Percentiles rank a stretch among this genome's conserved stretches.
Evolutionary conservation across 2,113 vertebrate genomes (phyloP).

Genomic region (Phaetusa simplex): DNA sequence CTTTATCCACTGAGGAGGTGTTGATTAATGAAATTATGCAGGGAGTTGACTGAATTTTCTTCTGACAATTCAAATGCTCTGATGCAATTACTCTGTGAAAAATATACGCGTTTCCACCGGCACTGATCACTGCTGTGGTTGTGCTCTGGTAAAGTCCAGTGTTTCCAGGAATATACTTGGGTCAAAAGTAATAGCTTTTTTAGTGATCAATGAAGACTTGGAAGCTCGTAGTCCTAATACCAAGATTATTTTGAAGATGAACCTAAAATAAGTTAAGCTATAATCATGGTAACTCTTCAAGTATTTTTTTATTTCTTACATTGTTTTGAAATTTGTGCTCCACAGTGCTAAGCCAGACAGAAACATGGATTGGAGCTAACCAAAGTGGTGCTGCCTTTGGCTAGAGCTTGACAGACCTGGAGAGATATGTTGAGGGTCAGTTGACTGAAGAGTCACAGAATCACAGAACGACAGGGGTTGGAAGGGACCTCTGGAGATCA

Average conservation of each 20-base stretch:
- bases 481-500: too few species aligned
- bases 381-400: not conserved
- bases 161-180: not conserved
- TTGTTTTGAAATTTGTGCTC: not conserved
- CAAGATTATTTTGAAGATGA: not conserved
- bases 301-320: not conserved
- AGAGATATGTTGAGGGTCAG: not conserved
- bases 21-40: constrained; percentile 49
- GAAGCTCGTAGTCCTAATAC: not conserved
- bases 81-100: not conserved
- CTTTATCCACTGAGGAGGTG: constrained; percentile 30
- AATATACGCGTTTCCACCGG: not conserved
- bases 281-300: not conserved
- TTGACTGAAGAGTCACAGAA: too few species aligned
- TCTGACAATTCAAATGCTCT: not conserved
- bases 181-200: not conserved
- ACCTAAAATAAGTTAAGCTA: not conserved
- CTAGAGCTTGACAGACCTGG: not conserved
- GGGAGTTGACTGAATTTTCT: constrained; percentile 24
- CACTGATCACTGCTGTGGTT: not conserved
- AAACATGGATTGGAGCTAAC: not conserved
- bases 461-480: too few species aligned
- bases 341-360: not conserved
- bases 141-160: not conserved
- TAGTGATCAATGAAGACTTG: not conserved